phyloP scores from a whole-genome alignment of 1,140 invertebrate genomes.

The Panulirus ornatus region DNA sequence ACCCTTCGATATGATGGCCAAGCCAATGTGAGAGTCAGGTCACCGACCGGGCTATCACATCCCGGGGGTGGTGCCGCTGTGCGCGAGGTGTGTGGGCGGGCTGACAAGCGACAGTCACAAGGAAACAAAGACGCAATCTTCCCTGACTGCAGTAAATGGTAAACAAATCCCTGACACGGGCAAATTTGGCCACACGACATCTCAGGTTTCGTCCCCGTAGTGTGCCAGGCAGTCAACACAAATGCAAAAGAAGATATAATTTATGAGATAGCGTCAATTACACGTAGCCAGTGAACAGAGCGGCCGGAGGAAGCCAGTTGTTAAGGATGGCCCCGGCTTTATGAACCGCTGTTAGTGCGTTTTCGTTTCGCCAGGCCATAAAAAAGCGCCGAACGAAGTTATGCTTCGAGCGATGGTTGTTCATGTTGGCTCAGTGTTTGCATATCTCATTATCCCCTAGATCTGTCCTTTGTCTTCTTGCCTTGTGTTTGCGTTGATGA shows the following conservation, averaged over 20 bases:
- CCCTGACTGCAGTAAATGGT: background rate
- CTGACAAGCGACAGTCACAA: background rate
- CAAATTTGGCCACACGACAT: background rate
- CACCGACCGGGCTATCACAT: too few species aligned
- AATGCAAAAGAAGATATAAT: slow-evolving; percentile 23
- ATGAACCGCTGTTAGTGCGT: background rate
- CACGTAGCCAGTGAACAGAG: slow-evolving; percentile 1
- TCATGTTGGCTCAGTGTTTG: background rate
- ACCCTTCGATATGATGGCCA: too few species aligned
- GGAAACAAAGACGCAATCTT: background rate
- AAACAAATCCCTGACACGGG: background rate
- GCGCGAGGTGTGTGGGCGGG: too few species aligned
- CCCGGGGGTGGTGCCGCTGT: too few species aligned
- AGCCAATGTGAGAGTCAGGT: too few species aligned
- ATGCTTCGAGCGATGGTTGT: background rate
- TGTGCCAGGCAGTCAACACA: background rate
- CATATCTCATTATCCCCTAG: background rate
- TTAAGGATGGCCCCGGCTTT: background rate
- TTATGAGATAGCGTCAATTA: slow-evolving; percentile 24
- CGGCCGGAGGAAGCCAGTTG: background rate
- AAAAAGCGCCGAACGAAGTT: background rate
- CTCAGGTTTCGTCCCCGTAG: background rate
- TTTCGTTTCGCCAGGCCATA: background rate
- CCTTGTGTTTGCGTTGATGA: background rate
- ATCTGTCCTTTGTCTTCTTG: background rate